These are phyloP conservation scores for Parnassius smintheus DNA, from an alignment of 2,888 invertebrate species.

Conservation along the genomic window DNA sequence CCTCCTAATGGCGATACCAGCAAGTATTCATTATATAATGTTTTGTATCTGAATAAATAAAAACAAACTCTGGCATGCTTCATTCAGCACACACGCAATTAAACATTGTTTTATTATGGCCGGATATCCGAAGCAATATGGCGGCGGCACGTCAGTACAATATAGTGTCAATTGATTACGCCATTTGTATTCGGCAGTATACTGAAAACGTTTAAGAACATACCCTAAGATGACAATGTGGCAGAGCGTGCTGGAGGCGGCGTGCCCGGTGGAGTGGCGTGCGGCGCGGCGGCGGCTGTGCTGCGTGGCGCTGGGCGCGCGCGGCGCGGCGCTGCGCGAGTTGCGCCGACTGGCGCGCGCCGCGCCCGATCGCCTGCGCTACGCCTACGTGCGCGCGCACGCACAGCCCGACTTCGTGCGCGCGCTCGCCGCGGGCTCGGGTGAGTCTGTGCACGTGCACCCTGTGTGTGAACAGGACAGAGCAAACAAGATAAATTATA, in stretches of 20 bases:
- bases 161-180: too few species aligned
- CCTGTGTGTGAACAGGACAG: background rate
- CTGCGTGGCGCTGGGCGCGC: constrained; percentile 83
- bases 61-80: too few species aligned
- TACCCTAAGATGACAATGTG: background rate
- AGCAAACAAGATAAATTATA: too few species aligned
- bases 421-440: constrained; percentile 82
- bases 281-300: constrained; percentile 86
- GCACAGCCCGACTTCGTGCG: constrained; percentile 88
- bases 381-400: constrained; percentile 94
- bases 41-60: too few species aligned
- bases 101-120: too few species aligned
- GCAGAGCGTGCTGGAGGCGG: constrained; percentile 86
- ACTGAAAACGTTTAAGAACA: too few species aligned
- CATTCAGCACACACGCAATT: too few species aligned
- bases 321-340: constrained; percentile 69
- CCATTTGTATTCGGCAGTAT: too few species aligned
- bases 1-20: too few species aligned
- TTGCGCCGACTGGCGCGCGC: constrained; percentile 85
- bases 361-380: constrained; percentile 87
- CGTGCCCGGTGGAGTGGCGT: constrained; percentile 95
- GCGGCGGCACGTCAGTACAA: too few species aligned
- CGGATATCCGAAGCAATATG: too few species aligned
- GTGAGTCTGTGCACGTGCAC: constrained; percentile 45
- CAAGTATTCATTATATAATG: too few species aligned